These are phyloP conservation scores for Eufriesea mexicana DNA, from an alignment of 1,140 invertebrate genomes.

Conservation along the genomic window DNA sequence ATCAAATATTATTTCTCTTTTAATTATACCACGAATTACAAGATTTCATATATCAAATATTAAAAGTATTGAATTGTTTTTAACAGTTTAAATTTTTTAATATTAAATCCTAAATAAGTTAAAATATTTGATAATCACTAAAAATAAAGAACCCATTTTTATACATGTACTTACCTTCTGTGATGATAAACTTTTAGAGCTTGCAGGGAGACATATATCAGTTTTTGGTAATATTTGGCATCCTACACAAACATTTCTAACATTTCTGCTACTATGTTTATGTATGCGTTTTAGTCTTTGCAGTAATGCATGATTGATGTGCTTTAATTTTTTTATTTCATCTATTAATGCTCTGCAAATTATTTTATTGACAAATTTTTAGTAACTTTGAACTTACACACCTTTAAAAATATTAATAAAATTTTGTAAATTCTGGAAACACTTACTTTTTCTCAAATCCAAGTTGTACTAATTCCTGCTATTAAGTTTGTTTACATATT, in stretches of 20 bases:
- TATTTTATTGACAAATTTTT: slow-evolving; percentile 9
- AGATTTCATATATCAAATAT: neutral
- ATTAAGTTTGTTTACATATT: slow-evolving; percentile 61
- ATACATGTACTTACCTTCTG: slow-evolving; percentile 38
- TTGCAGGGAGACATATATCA: slow-evolving; percentile 15
- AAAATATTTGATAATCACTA: neutral
- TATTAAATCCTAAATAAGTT: neutral
- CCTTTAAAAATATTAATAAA: neutral
- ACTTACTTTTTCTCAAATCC: slow-evolving; percentile 73
- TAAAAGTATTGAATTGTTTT: neutral
- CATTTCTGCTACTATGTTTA: slow-evolving; percentile 43
- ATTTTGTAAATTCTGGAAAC: slow-evolving; percentile 2
- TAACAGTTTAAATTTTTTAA: neutral
- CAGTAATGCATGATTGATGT: slow-evolving; percentile 57
- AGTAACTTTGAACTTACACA: neutral
- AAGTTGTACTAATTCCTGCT: slow-evolving; percentile 64
- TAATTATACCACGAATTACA: neutral
- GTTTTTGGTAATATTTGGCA: slow-evolving; percentile 43
- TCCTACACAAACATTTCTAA: slow-evolving; percentile 47
- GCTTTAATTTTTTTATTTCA: slow-evolving; percentile 61
- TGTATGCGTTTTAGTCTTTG: slow-evolving; percentile 68
- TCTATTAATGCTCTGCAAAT: slow-evolving; percentile 64
- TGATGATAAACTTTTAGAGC: slow-evolving; percentile 20
- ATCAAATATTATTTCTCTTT: neutral
- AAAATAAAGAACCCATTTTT: neutral